phyloP scores from a whole-genome alignment of 2,113 vertebrate genomes.

The Alexandromys fortis region DNA sequence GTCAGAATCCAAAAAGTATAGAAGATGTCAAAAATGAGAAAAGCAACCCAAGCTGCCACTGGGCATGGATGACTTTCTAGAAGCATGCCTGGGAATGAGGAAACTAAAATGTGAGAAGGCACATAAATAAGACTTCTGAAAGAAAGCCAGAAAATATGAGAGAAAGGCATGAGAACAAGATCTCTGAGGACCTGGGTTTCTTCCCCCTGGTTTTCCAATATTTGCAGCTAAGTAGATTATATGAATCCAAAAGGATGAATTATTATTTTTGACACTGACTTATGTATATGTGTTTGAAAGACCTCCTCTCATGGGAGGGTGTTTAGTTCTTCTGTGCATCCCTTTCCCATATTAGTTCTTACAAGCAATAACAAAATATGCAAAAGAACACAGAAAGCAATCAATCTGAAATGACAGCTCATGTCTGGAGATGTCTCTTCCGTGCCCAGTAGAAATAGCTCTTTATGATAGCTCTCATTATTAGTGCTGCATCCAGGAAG shows the following conservation, averaged over 20 bases:
- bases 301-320: neutral
- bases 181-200: neutral
- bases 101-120: neutral
- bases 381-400: conserved; percentile 17
- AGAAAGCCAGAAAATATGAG: neutral
- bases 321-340: neutral
- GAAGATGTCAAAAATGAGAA: neutral
- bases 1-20: neutral
- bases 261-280: conserved; percentile 51
- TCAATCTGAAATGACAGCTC: conserved; percentile 8
- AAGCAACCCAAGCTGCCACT: neutral
- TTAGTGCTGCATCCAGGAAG: conserved; percentile 26
- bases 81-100: neutral
- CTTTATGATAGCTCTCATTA: conserved; percentile 28
- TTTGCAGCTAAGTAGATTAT: conserved; percentile 4
- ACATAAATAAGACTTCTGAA: conserved; percentile 8
- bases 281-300: conserved; percentile 37
- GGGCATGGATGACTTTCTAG: neutral
- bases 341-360: conserved; percentile 23
- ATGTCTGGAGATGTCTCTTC: conserved; percentile 4
- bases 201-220: neutral
- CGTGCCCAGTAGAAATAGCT: conserved; percentile 19
- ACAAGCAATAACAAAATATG: conserved; percentile 35
- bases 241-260: conserved; percentile 28
- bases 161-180: neutral